Evolutionary conservation across 2,797 vertebrate species (phyloP).

Genomic region (Brachyalestes nurse): DNA sequence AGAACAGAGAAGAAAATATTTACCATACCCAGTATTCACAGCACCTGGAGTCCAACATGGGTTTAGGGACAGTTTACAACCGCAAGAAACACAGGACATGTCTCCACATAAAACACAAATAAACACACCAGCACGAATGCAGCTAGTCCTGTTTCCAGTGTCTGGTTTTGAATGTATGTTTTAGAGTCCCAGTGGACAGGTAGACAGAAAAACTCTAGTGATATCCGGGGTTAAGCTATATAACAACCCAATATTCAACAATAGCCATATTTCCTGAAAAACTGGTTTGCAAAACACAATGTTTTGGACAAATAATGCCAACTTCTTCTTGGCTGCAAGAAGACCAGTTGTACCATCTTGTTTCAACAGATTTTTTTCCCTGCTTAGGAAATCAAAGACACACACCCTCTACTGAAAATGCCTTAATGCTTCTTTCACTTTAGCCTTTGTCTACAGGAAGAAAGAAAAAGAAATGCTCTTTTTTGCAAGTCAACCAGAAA

Average conservation of each 20-base stretch:
- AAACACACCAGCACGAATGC: background rate
- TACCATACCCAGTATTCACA: background rate
- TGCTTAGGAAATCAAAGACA: background rate
- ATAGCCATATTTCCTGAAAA: conserved; percentile 26
- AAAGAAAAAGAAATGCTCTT: background rate
- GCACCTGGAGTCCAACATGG: background rate
- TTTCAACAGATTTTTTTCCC: conserved; percentile 2
- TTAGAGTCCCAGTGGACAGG: background rate
- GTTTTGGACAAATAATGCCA: conserved; percentile 9
- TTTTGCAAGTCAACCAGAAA: conserved; percentile 62
- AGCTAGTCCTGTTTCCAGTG: background rate
- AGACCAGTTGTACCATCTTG: background rate
- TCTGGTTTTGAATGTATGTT: background rate
- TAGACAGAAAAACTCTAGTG: background rate
- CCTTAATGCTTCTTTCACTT: conserved; percentile 33
- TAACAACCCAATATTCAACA: background rate
- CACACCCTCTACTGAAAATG: conserved; percentile 40
- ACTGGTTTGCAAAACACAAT: conserved; percentile 25
- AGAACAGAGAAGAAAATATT: conserved; percentile 1
- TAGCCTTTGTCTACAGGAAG: conserved; percentile 13
- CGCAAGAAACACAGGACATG: conserved; percentile 15
- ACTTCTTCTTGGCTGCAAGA: background rate
- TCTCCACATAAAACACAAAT: background rate
- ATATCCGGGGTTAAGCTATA: conserved; percentile 8
- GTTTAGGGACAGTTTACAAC: conserved; percentile 1